Percentiles rank a stretch among this genome's conserved stretches.
phyloP scores from a whole-genome alignment of 2,888 invertebrate genomes.

The Ichneumoninae sp. region DNA sequence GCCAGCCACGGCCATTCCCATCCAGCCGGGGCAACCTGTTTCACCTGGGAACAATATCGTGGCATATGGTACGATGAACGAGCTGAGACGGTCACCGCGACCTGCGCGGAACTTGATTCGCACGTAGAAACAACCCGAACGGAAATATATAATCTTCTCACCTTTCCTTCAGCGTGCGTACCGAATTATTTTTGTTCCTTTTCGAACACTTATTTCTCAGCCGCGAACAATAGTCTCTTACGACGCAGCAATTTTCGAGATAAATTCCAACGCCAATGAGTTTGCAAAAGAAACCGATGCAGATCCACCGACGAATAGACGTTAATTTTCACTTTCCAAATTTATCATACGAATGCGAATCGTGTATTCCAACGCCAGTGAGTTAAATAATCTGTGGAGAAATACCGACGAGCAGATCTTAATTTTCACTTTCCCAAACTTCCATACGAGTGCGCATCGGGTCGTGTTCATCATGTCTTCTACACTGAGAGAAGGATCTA shows the following conservation, averaged over 20 bases:
- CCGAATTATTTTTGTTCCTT: not conserved
- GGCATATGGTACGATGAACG: slow-evolving; percentile 49
- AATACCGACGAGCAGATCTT: no score
- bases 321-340: no score
- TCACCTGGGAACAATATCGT: slow-evolving; percentile 55
- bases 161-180: not conserved
- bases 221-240: not conserved
- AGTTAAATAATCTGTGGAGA: no score
- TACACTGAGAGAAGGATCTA: no score
- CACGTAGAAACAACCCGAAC: slow-evolving; percentile 5
- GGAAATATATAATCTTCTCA: slow-evolving; percentile 5
- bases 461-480: no score
- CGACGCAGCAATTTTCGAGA: not conserved
- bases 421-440: no score
- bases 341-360: no score
- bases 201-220: not conserved
- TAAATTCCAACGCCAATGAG: not conserved
- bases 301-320: no score
- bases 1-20: slow-evolving; percentile 3
- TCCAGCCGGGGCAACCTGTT: slow-evolving; percentile 46
- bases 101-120: slow-evolving; percentile 30
- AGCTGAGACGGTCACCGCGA: slow-evolving; percentile 28
- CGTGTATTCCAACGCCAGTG: no score
- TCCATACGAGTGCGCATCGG: no score
- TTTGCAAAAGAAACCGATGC: not conserved